These are phyloP conservation scores for Blennius ocellaris DNA, from an alignment of 2,113 vertebrate genomes.

Conservation along the genomic window DNA sequence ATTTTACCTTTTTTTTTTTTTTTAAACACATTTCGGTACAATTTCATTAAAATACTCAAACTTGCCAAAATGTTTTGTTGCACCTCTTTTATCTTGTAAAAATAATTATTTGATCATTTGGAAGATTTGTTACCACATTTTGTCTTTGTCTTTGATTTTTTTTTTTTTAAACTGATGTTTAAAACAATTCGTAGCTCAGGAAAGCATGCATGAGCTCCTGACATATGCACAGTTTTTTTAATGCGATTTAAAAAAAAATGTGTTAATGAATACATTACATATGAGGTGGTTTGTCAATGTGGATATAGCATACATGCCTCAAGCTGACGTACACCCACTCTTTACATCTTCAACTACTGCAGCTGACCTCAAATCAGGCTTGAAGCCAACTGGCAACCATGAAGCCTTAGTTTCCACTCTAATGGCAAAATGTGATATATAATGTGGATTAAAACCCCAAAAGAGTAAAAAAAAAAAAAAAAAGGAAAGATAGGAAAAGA, in stretches of 20 bases:
- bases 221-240: not conserved
- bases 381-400: not conserved
- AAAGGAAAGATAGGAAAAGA: not conserved
- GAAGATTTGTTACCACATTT: not conserved
- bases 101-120: not conserved
- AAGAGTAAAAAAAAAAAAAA: not conserved
- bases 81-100: not conserved
- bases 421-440: not conserved
- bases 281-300: slow-evolving; percentile 8
- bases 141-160: too few relatives aligned
- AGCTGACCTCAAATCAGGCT: slow-evolving; percentile 33
- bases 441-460: not conserved
- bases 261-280: slow-evolving; percentile 19
- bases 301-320: not conserved
- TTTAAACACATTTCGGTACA: too few relatives aligned
- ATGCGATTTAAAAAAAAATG: not conserved
- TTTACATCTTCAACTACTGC: slow-evolving; percentile 12
- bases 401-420: slow-evolving; percentile 9
- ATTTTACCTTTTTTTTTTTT: too few relatives aligned
- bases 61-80: not conserved
- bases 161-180: not conserved
- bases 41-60: too few relatives aligned
- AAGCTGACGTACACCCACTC: slow-evolving; percentile 19
- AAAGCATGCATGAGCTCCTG: not conserved
- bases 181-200: not conserved